phyloP scores from a whole-genome alignment of 1,140 invertebrate genomes.

The Macrotrachela quadricornifera region DNA sequence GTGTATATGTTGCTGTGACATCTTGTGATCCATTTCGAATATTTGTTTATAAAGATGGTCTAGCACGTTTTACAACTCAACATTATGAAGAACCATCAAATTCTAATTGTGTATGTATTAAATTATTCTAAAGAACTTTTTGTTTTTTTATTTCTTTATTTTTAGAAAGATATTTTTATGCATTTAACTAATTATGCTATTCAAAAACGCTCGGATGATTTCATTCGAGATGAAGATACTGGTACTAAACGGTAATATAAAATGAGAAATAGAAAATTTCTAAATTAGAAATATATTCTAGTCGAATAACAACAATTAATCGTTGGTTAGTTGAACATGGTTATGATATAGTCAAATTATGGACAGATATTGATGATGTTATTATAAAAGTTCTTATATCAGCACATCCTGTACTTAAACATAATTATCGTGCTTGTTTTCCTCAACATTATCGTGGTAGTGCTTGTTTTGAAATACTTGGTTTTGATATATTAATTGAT shows the following conservation, averaged over 20 bases:
- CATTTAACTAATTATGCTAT: conserved; percentile 34
- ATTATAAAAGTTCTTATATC: conserved; percentile 69
- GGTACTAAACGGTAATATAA: conserved; percentile 60
- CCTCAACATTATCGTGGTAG: conserved; percentile 56
- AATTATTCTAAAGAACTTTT: too few relatives aligned
- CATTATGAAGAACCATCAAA: conserved; percentile 54
- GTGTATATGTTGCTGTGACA: conserved; percentile 33
- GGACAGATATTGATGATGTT: conserved; percentile 46
- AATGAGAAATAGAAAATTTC: too few relatives aligned
- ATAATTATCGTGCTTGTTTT: conserved; percentile 66
- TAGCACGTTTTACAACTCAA: conserved; percentile 55
- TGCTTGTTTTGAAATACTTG: conserved; percentile 68
- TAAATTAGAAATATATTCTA: too few relatives aligned
- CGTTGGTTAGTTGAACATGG: conserved; percentile 45
- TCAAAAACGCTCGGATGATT: conserved; percentile 44
- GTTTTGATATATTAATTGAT: conserved; percentile 65
- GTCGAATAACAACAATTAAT: conserved; percentile 57
- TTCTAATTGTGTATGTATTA: conserved; percentile 5
- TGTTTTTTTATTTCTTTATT: neutral
- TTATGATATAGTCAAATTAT: conserved; percentile 48
- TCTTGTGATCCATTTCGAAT: conserved; percentile 32
- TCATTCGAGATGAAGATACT: conserved; percentile 43
- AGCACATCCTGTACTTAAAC: conserved; percentile 57
- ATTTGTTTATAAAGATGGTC: conserved; percentile 31
- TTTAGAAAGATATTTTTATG: conserved; percentile 31